Percentiles rank a stretch among this genome's conserved stretches.
phyloP scores from a whole-genome alignment of 2,888 invertebrate genomes.

The Caenorhabditis imperialis region DNA sequence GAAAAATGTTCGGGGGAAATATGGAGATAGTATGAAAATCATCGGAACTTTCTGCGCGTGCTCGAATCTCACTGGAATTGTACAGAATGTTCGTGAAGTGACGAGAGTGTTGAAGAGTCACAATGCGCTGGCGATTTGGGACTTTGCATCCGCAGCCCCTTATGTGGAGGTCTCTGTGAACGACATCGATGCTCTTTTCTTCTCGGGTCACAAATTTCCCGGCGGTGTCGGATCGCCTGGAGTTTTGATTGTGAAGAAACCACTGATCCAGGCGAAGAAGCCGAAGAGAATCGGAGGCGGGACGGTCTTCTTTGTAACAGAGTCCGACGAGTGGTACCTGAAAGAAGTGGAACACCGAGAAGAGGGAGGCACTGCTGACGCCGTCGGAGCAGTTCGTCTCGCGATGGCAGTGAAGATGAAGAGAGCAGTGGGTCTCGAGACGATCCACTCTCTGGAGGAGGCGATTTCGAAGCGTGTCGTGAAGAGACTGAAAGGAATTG shows the following conservation, averaged over 20 bases:
- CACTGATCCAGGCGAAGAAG: conserved; percentile 81
- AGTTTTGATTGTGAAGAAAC: conserved; percentile 83
- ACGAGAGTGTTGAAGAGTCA: conserved; percentile 86
- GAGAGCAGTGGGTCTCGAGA: conserved; percentile 85
- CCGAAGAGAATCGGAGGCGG: conserved; percentile 82
- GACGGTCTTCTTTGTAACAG: conserved; percentile 81
- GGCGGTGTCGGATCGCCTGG: conserved; percentile 91
- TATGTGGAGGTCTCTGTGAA: conserved; percentile 89
- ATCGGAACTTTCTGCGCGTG: conserved; percentile 90
- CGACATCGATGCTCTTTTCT: conserved; percentile 90
- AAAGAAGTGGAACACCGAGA: conserved; percentile 79
- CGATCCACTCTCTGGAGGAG: conserved; percentile 82
- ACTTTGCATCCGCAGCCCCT: conserved; percentile 88
- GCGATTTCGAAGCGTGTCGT: conserved; percentile 2
- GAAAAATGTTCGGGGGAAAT: conserved; percentile 9
- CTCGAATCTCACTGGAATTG: conserved; percentile 91
- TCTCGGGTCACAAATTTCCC: conserved; percentile 91
- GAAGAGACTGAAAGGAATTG: not conserved
- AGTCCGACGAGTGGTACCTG: conserved; percentile 81
- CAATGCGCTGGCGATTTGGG: conserved; percentile 89
- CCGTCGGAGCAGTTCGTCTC: conserved; percentile 84
- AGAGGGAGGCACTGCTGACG: conserved; percentile 68
- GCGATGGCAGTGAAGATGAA: conserved; percentile 90
- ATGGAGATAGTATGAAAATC: conserved; percentile 81
- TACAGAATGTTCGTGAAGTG: conserved; percentile 83